Evolutionary conservation across 2,113 vertebrate genomes (phyloP).

Genomic region (Apistogramma diplotaenia): DNA sequence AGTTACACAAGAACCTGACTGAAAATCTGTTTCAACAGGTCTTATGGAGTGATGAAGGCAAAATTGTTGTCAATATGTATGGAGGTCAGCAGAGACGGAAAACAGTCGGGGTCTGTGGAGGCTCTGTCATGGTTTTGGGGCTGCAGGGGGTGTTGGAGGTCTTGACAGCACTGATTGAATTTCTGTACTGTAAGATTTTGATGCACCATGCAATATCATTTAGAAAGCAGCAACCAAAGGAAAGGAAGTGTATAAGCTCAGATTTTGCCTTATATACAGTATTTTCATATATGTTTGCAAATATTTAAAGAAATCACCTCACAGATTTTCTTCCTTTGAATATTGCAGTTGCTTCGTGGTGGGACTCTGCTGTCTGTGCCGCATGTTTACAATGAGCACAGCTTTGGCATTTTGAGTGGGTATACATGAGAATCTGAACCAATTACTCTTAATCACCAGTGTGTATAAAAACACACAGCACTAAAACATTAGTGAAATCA

Average conservation of each 20-base stretch:
- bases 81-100: not conserved
- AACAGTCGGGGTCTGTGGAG: not conserved
- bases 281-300: not conserved
- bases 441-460: not conserved
- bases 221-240: not conserved
- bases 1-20: not conserved
- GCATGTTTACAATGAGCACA: conserved; percentile 55
- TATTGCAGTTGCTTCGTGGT: not conserved
- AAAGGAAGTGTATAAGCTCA: not conserved
- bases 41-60: not conserved
- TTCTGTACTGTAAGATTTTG: not conserved
- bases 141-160: not conserved
- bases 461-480: conserved; percentile 31
- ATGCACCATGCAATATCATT: not conserved
- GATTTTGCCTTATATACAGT: not conserved
- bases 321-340: not conserved
- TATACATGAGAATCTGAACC: conserved; percentile 41
- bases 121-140: not conserved
- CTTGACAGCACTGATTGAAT: not conserved
- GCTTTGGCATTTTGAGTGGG: conserved; percentile 35
- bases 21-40: no score
- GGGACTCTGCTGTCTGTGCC: not conserved
- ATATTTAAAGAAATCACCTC: not conserved
- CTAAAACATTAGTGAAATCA: not conserved
- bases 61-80: no score